A percentile compares a stretch with the other conserved stretches of the same genome.
phyloP scores from a whole-genome alignment of 2,888 invertebrate species.

The Diarsia brunnea region DNA sequence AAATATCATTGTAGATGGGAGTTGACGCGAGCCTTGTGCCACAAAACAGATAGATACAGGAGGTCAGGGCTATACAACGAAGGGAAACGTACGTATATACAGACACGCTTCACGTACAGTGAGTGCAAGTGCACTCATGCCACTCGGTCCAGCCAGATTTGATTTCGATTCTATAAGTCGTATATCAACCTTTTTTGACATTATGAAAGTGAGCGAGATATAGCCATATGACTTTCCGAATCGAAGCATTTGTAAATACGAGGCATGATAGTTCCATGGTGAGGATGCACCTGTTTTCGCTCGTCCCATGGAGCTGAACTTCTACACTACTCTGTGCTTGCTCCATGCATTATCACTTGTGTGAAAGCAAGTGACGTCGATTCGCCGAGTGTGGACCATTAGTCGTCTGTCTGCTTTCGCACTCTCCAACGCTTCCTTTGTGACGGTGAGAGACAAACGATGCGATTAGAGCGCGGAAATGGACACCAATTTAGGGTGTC shows the following conservation, averaged over 20 bases:
- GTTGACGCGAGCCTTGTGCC: slow-evolving; percentile 34
- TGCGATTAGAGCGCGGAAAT: slow-evolving; percentile 76
- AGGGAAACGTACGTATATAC: background rate
- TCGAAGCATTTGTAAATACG: too few species aligned
- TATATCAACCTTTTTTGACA: too few species aligned
- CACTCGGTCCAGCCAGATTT: background rate
- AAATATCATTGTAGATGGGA: slow-evolving; percentile 44
- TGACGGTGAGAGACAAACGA: slow-evolving; percentile 79
- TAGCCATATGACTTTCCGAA: too few species aligned
- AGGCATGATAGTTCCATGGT: too few species aligned
- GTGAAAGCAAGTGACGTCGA: slow-evolving; percentile 72
- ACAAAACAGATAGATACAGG: background rate
- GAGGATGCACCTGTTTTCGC: background rate
- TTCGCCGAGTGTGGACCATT: slow-evolving; percentile 76
- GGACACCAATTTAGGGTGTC: slow-evolving; percentile 73
- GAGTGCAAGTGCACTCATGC: background rate
- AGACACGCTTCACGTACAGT: background rate
- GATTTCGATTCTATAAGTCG: background rate
- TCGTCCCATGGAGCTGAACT: background rate
- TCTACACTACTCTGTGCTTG: slow-evolving; percentile 15
- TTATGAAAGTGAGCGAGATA: too few species aligned
- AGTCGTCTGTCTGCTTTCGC: slow-evolving; percentile 74
- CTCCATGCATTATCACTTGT: slow-evolving; percentile 69
- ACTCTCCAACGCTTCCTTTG: slow-evolving; percentile 78
- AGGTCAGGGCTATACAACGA: background rate